Conservation (phyloP, 2,113 vertebrate species). For the Myiagra hebetior region DNA sequence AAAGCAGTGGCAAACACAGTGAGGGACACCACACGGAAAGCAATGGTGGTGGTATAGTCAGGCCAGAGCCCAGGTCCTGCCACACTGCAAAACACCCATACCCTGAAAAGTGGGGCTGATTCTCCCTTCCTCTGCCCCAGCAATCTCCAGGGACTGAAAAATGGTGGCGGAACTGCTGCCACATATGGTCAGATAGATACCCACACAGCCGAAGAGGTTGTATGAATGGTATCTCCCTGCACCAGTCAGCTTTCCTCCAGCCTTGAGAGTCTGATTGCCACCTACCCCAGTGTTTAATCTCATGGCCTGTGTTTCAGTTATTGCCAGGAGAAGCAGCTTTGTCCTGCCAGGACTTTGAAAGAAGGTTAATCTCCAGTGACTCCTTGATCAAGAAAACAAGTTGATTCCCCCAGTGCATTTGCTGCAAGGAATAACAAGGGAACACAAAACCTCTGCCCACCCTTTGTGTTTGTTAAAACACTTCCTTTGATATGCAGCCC, state of each 20-base stretch:
- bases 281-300: not conserved
- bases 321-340: not conserved
- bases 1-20: not conserved
- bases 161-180: not conserved
- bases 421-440: not conserved
- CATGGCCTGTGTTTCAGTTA: not conserved
- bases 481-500: not conserved
- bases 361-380: not conserved
- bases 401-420: not conserved
- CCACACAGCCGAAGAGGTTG: not conserved
- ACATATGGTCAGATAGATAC: not conserved
- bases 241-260: not conserved
- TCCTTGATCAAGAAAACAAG: not conserved
- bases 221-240: not conserved
- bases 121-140: not conserved
- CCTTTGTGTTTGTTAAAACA: not conserved
- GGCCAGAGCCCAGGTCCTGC: not conserved
- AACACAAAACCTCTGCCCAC: not conserved
- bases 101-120: not conserved
- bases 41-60: not conserved
- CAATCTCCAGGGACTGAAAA: not conserved
- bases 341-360: not conserved
- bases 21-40: not conserved
- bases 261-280: not conserved
- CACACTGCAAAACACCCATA: not conserved